Percentiles rank a stretch among this genome's conserved stretches.
These are phyloP conservation scores for Scomber japonicus DNA, from an alignment of 2,113 vertebrate species.

Conservation along the genomic window DNA sequence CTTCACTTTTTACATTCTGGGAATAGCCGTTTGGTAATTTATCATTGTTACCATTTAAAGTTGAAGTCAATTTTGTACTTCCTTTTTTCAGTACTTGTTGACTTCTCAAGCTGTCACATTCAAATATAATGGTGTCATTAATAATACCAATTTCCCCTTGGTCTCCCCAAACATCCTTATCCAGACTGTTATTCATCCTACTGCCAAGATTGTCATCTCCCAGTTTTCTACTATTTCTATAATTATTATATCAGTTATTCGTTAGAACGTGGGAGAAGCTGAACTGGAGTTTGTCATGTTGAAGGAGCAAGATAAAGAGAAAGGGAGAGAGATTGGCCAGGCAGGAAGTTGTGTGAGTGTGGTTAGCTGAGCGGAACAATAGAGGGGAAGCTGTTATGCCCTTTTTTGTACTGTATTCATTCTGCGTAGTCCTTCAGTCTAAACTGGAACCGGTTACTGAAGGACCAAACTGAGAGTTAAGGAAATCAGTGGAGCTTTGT, in stretches of 20 bases:
- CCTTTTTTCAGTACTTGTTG: constrained; percentile 49
- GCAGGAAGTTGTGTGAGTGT: constrained; percentile 70
- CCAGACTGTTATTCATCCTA: not conserved
- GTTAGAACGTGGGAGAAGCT: not conserved
- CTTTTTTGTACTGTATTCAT: constrained; percentile 34
- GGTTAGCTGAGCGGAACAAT: constrained; percentile 68
- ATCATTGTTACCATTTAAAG: constrained; percentile 7
- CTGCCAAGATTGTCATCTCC: not conserved
- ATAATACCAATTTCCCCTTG: not conserved
- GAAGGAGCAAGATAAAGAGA: not conserved
- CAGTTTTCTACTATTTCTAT: not conserved
- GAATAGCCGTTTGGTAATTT: constrained; percentile 1
- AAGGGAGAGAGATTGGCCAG: constrained; percentile 5
- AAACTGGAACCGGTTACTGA: constrained; percentile 4
- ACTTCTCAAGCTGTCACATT: not conserved
- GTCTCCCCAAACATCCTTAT: not conserved
- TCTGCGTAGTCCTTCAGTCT: constrained; percentile 45
- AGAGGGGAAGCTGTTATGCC: constrained; percentile 66
- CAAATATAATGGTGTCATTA: not conserved
- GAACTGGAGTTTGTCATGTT: not conserved
- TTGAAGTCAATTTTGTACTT: constrained; percentile 52
- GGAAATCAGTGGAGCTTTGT: not conserved
- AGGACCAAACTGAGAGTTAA: constrained; percentile 45
- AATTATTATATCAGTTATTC: not conserved
- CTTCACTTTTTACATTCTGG: constrained; percentile 56